phyloP scores from a whole-genome alignment of 2,797 vertebrate species.

The Champsocephalus gunnari region DNA sequence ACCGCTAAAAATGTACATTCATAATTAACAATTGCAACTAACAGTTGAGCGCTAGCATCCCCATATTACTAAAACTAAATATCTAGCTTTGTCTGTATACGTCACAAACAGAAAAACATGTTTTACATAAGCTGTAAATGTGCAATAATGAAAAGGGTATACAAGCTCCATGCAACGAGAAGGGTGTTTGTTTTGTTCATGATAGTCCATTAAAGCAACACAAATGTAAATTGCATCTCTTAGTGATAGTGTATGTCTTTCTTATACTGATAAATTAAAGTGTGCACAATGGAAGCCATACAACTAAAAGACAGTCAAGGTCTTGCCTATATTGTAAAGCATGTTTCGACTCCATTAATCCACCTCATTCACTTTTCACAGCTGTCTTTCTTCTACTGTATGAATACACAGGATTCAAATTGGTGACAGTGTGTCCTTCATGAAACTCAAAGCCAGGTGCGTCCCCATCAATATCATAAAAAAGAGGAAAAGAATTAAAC shows the following conservation, averaged over 20 bases:
- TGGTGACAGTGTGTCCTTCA: constrained; percentile 85
- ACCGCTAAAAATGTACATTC: background rate
- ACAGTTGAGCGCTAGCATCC: constrained; percentile 4
- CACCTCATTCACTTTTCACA: constrained; percentile 79
- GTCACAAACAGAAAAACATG: background rate
- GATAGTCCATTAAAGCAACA: constrained; percentile 56
- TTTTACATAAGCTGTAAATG: constrained; percentile 15
- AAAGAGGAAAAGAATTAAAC: constrained; percentile 86
- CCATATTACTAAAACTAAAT: background rate
- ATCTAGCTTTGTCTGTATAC: background rate
- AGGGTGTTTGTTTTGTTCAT: constrained; percentile 55
- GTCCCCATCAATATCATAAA: constrained; percentile 86
- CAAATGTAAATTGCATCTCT: constrained; percentile 67
- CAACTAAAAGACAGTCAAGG: constrained; percentile 80
- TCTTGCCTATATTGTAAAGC: constrained; percentile 74
- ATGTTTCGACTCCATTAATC: constrained; percentile 82
- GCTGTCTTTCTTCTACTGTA: constrained; percentile 72
- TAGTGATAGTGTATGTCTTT: constrained; percentile 67
- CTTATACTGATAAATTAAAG: constrained; percentile 79
- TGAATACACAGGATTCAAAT: constrained; percentile 82
- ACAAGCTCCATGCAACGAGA: constrained; percentile 30
- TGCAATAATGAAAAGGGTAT: constrained; percentile 21
- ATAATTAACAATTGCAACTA: background rate
- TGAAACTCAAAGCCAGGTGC: constrained; percentile 84
- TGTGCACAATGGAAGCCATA: constrained; percentile 66